Evolutionary conservation across 2,113 vertebrate genomes (phyloP), one percentile per base, ranked within the genome.

Genomic region (Steatornis caripensis): DNA sequence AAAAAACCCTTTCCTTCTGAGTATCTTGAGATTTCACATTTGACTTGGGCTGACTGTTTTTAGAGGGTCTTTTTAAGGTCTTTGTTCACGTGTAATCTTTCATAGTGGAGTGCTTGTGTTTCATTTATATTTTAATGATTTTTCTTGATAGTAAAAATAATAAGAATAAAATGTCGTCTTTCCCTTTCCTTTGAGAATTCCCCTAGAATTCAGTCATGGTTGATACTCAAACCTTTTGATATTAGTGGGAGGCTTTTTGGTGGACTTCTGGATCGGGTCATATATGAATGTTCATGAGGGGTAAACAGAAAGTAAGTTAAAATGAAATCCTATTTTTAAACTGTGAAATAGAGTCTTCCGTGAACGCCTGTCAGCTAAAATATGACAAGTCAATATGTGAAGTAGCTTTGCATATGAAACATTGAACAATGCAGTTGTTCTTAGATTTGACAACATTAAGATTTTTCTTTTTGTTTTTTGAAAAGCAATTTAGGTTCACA

Each of bases 121-220:
- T 85, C 43, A 12, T 94, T 96, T 94, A 46, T 93, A 79, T 93
- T 96, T 87, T 65, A 86, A 68, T 87, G 8, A 29, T 86, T 84
- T 90, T 92, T 84, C 24, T 69, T 62, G 65, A 54, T 45, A 55
- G 54, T 60, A 11, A 83, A 4, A 48, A 23, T 24, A 48, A 27
- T 49, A 81, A 49, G 60, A 76, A 84, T 51, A 46, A 71, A 72
- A 65, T 15, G 12, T 4, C 17, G 9, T 37, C 4, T 62, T 88
- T 93, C 5, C 9, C 5, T 66, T 58, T 77, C 6, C 12, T 48
- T 48, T 77, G 64, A 71, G 57, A 55, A 58, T 29, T 62, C 23
- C 24, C 19, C 1, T 60, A 84, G 43, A 53, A 84, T 77, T 96
- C 57, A 26, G 1, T 57, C 10, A 48, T 13, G 5, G 1, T 51